A percentile compares a stretch with the other conserved stretches of the same genome.
These are phyloP conservation scores for Clarias laeviceps DNA, from an alignment of 2,797 vertebrate species.

Conservation along the genomic window DNA sequence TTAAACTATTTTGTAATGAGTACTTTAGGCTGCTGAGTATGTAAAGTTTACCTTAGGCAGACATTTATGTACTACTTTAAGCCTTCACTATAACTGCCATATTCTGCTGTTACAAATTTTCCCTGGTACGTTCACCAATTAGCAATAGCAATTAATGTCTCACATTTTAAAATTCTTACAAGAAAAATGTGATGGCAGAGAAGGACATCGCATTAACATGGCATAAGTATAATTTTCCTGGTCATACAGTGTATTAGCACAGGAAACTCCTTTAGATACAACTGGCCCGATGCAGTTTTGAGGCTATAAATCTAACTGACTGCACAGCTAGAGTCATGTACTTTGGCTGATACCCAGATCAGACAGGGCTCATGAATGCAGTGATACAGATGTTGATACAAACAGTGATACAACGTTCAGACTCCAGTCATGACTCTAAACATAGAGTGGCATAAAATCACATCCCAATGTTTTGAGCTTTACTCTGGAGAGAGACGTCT, in stretches of 20 bases:
- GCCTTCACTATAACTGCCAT: background rate
- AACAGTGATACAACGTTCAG: background rate
- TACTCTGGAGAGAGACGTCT: background rate
- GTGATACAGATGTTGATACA: background rate
- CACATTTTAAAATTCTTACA: background rate
- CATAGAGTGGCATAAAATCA: background rate
- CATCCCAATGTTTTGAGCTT: background rate
- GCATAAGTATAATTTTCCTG: slow-evolving; percentile 3
- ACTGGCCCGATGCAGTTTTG: slow-evolving; percentile 25
- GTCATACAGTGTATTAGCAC: slow-evolving; percentile 20
- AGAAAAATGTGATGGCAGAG: background rate
- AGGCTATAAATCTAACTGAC: slow-evolving; percentile 46
- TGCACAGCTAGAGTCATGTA: slow-evolving; percentile 47
- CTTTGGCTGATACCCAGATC: slow-evolving; percentile 32
- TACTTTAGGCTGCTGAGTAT: background rate
- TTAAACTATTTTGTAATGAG: background rate
- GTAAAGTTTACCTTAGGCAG: background rate
- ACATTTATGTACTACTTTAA: background rate
- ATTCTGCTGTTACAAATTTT: background rate
- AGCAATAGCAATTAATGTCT: background rate
- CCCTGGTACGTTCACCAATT: background rate
- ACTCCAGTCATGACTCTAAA: background rate
- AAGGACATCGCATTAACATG: background rate
- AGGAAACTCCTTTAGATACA: slow-evolving; percentile 42
- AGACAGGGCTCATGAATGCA: slow-evolving; percentile 19